A percentile compares a stretch with the other conserved stretches of the same genome.
Conservation (phyloP, 1,140 invertebrate species). For the Maconellicoccus hirsutus region DNA sequence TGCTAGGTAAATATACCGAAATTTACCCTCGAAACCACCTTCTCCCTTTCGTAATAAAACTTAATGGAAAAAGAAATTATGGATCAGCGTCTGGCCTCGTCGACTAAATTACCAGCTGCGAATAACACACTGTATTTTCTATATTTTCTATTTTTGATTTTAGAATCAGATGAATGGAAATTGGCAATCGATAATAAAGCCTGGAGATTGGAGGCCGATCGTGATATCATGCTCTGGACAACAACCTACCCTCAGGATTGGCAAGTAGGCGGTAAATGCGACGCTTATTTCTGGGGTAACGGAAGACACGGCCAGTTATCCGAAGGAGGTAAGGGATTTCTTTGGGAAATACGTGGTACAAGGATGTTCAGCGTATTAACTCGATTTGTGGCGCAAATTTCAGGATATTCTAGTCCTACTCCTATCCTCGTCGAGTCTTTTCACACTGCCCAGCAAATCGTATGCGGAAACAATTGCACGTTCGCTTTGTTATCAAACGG, state of each 20-base stretch:
- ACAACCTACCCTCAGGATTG: constrained; percentile 50
- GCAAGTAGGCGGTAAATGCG: constrained; percentile 52
- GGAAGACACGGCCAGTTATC: constrained; percentile 51
- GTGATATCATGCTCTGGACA: constrained; percentile 50
- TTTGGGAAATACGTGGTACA: no score
- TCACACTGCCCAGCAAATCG: constrained; percentile 42
- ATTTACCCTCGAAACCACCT: no score
- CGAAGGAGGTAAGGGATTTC: constrained; percentile 38
- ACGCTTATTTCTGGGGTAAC: constrained; percentile 51
- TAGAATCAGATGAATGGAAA: constrained; percentile 30
- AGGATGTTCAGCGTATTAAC: no score
- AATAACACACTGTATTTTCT: no score
- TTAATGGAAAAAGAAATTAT: no score
- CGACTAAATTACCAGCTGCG: no score
- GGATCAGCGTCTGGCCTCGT: no score
- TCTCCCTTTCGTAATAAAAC: background rate
- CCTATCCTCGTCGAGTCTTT: constrained; percentile 40
- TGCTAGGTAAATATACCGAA: background rate
- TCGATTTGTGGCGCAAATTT: no score
- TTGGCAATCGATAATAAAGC: constrained; percentile 37
- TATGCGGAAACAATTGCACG: constrained; percentile 52
- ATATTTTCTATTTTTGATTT: background rate
- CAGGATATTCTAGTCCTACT: constrained; percentile 34
- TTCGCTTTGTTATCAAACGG: constrained; percentile 48
- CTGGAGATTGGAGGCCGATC: constrained; percentile 47